These are phyloP conservation scores for Empidonax traillii DNA, from an alignment of 2,113 vertebrate genomes.

Conservation along the genomic window DNA sequence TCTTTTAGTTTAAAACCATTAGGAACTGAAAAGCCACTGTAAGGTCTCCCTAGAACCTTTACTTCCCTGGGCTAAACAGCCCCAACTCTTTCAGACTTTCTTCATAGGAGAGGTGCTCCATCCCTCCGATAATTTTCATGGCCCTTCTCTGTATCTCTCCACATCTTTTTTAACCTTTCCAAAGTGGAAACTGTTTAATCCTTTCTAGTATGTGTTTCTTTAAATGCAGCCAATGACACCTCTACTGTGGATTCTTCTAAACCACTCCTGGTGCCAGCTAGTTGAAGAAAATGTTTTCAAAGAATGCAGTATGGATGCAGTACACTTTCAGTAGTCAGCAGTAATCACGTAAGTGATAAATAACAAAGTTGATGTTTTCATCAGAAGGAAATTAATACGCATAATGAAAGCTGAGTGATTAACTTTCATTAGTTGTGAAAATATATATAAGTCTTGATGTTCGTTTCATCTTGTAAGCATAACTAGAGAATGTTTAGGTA, in stretches of 20 bases:
- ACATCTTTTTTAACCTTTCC: not conserved
- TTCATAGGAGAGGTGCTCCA: not conserved
- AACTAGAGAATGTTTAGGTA: not conserved
- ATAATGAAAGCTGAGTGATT: not conserved
- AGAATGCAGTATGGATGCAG: not conserved
- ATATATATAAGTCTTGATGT: not conserved
- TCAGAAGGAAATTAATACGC: not conserved
- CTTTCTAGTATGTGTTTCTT: not conserved
- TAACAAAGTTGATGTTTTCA: not conserved
- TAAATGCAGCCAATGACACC: not conserved
- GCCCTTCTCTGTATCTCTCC: not conserved
- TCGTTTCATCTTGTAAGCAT: not conserved
- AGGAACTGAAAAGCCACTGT: not conserved
- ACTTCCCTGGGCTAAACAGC: not conserved
- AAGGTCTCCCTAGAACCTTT: not conserved
- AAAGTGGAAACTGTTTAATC: not conserved
- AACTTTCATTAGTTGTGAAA: not conserved
- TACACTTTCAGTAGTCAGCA: not conserved
- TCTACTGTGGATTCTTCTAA: not conserved
- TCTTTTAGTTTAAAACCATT: not conserved
- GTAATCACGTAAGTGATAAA: not conserved
- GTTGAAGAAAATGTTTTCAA: not conserved
- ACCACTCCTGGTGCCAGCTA: not conserved
- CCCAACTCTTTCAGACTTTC: not conserved
- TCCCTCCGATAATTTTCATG: not conserved